Evolutionary conservation across 2,113 vertebrate genomes (phyloP), one percentile per base, ranked within the genome.

Genomic region (Istiophorus platypterus): DNA sequence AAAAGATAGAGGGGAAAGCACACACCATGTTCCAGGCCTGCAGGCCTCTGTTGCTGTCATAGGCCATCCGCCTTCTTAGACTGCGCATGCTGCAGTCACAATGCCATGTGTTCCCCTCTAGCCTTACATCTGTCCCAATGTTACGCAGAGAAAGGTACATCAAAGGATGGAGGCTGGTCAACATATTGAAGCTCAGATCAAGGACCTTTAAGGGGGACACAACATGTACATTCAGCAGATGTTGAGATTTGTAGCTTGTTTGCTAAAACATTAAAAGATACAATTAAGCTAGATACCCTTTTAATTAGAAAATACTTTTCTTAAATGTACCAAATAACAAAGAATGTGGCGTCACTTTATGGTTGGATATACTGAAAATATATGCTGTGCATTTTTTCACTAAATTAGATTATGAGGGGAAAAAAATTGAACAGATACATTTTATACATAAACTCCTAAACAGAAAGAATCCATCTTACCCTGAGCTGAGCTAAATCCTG

Each of bases 171-270:
- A 96, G 54, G 22, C 80, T 89, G 78, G 89, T 93, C 92, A 99
- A 72, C 49, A 89, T 81, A 68, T 97, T 98, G 90, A 85, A 93
- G 85, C 96, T 96, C 89, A 98, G 93, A 85, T 97, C 95, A 56
- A 97, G 73, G 0, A 96, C 90, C 97, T 99, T 62, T 66, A 61
- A 72, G 11, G 39, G 45, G 65, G 27, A 71, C 64, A 88, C 51
- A 63, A 29, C 39, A 76, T 63, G 68, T 26, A 78, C n/a, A 75
- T 54, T 27, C 0, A 66, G 7, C 26, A 54, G 22, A 70, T 83
- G 7, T 62, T 76, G 31, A 75, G 11, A 22, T 8, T 42, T 51
- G 12, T 31, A 34, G 59, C 7, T 27, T 45, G 6, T 47, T 29
- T 61, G 24, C 13, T 17, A 15, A 10, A 63, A 41, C 2, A 24